Conservation (phyloP, 1,140 invertebrate genomes). For the Tachypleus tridentatus region DNA sequence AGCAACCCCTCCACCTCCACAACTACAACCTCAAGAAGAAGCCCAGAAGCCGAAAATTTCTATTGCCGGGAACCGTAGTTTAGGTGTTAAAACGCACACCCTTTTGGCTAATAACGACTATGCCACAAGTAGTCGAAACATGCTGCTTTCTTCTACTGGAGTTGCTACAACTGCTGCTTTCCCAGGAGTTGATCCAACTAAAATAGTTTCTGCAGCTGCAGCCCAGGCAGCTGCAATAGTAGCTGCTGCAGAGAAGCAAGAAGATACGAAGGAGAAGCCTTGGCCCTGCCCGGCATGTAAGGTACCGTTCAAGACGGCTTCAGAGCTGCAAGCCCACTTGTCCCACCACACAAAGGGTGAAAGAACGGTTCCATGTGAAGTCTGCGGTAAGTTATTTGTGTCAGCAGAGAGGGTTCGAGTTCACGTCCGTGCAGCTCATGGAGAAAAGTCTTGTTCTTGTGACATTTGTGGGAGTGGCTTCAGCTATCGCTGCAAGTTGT, state of each 20-base stretch:
- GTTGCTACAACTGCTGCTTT: slow-evolving; percentile 21
- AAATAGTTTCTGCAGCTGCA: slow-evolving; percentile 15
- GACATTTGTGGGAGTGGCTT: slow-evolving; percentile 27
- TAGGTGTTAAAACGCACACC: background rate
- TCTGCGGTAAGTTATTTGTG: slow-evolving; percentile 28
- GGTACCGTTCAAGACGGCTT: slow-evolving; percentile 26
- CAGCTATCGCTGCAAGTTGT: slow-evolving; percentile 27
- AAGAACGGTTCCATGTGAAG: slow-evolving; percentile 25
- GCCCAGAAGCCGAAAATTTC: background rate
- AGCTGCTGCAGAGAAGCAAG: slow-evolving; percentile 7
- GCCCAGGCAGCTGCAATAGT: slow-evolving; percentile 17
- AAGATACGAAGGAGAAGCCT: slow-evolving; percentile 11
- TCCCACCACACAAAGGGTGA: slow-evolving; percentile 25
- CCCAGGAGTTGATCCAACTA: slow-evolving; percentile 20
- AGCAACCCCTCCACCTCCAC: background rate
- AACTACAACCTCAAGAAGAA: slow-evolving; percentile 1
- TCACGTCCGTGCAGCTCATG: slow-evolving; percentile 22
- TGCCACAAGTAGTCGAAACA: background rate
- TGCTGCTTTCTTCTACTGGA: background rate
- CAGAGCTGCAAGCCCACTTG: slow-evolving; percentile 27
- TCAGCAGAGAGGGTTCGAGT: slow-evolving; percentile 25
- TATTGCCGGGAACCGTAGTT: background rate
- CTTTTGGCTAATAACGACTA: background rate
- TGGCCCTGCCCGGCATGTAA: slow-evolving; percentile 29
- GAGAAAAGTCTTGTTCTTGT: slow-evolving; percentile 22